Base-by-base conservation (phyloP, 2,797 vertebrate species). In the Pangasius larnaudii region DNA sequence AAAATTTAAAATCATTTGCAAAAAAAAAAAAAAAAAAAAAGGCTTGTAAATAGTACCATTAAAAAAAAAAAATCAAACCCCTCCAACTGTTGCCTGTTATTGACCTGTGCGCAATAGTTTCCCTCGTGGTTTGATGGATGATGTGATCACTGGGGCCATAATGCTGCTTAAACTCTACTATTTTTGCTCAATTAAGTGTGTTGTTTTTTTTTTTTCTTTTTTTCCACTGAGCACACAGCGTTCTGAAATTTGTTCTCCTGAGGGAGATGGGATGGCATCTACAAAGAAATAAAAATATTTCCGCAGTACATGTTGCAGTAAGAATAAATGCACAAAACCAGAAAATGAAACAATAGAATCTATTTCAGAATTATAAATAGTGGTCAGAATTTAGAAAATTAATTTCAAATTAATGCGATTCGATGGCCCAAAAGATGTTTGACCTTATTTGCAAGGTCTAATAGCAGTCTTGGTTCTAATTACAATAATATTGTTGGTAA, bases 21-120 rank as follows among this genome's bases (percentile, higher is more conserved):
- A 93, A 94, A 93, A 93, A 93, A 93, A 97, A 96, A 96, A 96
- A 90, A 19, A 87, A 95, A 96, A 95, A 30, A 77, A 93, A 93
- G 93, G 94, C 96, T 96, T 97, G 96, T 96, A 96, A 96, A 97
- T 97, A 97, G 95, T 94, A 96, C 95, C 94, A 96, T 96, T 97
- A 97, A 96, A 97, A 96, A 42, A 96, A 42, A 96, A 95, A 95
- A 96, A 95, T 96, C 95, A 94, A 96, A 95, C 95, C 95, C 94
- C 93, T 93, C 74, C 95, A 86, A 91, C 90, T 93, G 94, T 90
- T 89, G 90, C 86, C 2, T 78, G 58, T 94, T 85, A 16, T 88
- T 87, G 79, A 63, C 9, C 5, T n/a, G 33, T 80, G 33, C 11
- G n/a, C 16, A 3, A 4, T 19, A 6, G 39, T 83, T 83, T 83